These are phyloP conservation scores for Tetanocera ferruginea DNA, from an alignment of 2,888 invertebrate species.

Conservation along the genomic window DNA sequence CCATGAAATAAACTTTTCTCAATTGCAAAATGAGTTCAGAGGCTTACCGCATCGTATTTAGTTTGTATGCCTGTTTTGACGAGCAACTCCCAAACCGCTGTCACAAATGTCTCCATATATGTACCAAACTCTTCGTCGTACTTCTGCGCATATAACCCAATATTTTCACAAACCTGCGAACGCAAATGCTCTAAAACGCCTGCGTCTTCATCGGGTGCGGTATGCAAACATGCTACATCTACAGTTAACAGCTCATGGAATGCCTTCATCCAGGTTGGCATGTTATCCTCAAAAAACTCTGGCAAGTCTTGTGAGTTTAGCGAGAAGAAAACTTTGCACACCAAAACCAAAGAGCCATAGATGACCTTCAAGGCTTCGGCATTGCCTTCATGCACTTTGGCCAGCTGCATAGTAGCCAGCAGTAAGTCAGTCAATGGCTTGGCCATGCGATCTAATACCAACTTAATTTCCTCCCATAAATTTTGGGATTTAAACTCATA, in stretches of 20 bases:
- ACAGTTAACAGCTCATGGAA: constrained; percentile 85
- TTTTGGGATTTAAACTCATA: constrained; percentile 95
- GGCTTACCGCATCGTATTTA: constrained; percentile 89
- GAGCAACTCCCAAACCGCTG: constrained; percentile 92
- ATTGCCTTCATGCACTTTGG: constrained; percentile 83
- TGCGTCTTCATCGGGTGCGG: constrained; percentile 86
- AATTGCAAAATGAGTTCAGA: neutral
- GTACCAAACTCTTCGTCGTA: constrained; percentile 97
- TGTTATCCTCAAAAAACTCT: constrained; percentile 99
- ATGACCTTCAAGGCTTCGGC: constrained; percentile 86
- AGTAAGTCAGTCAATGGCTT: constrained; percentile 93
- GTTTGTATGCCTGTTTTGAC: constrained; percentile 86
- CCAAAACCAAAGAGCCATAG: constrained; percentile 88
- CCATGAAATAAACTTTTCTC: neutral
- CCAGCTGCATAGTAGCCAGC: constrained; percentile 88
- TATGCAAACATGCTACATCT: constrained; percentile 83
- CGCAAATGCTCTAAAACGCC: constrained; percentile 92
- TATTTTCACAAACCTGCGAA: constrained; percentile 96
- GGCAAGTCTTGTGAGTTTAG: constrained; percentile 98
- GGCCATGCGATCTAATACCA: constrained; percentile 94
- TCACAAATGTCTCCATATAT: constrained; percentile 92
- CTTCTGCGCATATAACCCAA: constrained; percentile 94
- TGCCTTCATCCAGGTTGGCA: constrained; percentile 94
- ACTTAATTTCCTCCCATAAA: constrained; percentile 97
- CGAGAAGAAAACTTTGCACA: constrained; percentile 96